Conservation (phyloP, 2,113 vertebrate genomes). For the Eulemur macaco region DNA sequence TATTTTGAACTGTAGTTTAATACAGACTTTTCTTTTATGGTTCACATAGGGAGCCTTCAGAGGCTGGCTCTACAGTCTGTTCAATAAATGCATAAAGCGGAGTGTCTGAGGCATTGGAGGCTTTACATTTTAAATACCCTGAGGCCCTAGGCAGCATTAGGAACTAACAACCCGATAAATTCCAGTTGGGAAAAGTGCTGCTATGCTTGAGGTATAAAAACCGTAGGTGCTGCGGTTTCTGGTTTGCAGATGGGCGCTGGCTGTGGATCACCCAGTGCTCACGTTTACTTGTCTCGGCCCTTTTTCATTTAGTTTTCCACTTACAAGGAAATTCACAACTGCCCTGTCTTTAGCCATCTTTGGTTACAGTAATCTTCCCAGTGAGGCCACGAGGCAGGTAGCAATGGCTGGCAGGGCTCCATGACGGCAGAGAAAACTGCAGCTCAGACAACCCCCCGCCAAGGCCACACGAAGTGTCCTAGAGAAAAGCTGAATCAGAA, state of each 20-base stretch:
- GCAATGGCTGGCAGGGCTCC: neutral
- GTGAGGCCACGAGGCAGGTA: neutral
- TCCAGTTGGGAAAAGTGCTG: slow-evolving; percentile 18
- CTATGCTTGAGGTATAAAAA: slow-evolving; percentile 26
- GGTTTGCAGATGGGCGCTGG: neutral
- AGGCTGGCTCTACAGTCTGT: neutral
- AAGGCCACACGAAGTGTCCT: fast-evolving
- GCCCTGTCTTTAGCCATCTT: fast-evolving
- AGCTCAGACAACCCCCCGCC: neutral
- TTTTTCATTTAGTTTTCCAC: neutral
- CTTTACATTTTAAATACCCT: slow-evolving; percentile 37
- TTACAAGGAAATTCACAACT: neutral
- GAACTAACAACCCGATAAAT: slow-evolving; percentile 49
- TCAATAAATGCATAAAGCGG: neutral
- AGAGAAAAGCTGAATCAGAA: neutral
- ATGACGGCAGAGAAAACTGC: neutral
- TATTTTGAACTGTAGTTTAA: slow-evolving; percentile 38
- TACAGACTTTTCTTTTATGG: slow-evolving; percentile 49
- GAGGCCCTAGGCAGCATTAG: neutral
- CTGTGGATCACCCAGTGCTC: fast-evolving
- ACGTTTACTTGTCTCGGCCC: neutral
- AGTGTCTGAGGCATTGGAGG: neutral
- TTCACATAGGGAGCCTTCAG: slow-evolving; percentile 3
- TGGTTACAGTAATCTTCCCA: neutral
- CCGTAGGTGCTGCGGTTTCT: neutral